Conservation (phyloP, 2,113 vertebrate genomes). For the Oncorhynchus masou region DNA sequence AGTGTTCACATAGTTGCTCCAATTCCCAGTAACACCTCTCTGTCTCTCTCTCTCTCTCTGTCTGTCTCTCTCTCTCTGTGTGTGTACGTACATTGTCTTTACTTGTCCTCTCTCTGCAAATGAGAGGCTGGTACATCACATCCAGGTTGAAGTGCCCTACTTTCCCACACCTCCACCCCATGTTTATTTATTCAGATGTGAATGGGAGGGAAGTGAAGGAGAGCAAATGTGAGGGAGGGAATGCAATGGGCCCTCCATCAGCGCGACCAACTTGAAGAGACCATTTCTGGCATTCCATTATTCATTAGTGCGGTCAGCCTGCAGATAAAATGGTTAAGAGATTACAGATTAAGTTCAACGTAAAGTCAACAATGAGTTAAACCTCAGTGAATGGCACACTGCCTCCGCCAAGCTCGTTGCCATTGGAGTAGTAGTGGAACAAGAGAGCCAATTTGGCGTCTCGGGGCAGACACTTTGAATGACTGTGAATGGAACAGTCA, state of each 20-base stretch:
- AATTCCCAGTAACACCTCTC: not conserved
- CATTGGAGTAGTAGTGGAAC: too few relatives aligned
- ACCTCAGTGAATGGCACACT: too few relatives aligned
- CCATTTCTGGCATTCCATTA: not conserved
- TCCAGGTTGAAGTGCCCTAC: slow-evolving; percentile 72
- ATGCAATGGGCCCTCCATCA: not conserved
- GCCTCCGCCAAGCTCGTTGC: too few relatives aligned
- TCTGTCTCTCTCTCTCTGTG: not conserved
- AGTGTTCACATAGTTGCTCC: too few relatives aligned
- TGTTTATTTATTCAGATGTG: slow-evolving; percentile 61
- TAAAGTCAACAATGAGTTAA: not conserved
- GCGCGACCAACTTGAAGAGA: not conserved
- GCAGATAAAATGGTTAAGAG: not conserved
- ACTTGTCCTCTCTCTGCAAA: slow-evolving; percentile 56
- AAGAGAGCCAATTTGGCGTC: too few relatives aligned
- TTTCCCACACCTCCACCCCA: slow-evolving; percentile 40
- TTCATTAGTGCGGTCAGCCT: not conserved
- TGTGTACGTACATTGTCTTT: slow-evolving; percentile 14
- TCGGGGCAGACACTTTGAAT: too few relatives aligned
- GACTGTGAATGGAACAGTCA: too few relatives aligned
- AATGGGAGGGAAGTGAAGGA: not conserved
- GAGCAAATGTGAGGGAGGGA: not conserved
- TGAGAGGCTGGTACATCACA: slow-evolving; percentile 50
- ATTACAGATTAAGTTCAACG: not conserved
- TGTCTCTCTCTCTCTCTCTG: too few relatives aligned